A percentile compares a stretch with the other conserved stretches of the same genome.
These are phyloP conservation scores for Proisotoma minuta DNA, from an alignment of 2,888 invertebrate genomes.

Conservation along the genomic window DNA sequence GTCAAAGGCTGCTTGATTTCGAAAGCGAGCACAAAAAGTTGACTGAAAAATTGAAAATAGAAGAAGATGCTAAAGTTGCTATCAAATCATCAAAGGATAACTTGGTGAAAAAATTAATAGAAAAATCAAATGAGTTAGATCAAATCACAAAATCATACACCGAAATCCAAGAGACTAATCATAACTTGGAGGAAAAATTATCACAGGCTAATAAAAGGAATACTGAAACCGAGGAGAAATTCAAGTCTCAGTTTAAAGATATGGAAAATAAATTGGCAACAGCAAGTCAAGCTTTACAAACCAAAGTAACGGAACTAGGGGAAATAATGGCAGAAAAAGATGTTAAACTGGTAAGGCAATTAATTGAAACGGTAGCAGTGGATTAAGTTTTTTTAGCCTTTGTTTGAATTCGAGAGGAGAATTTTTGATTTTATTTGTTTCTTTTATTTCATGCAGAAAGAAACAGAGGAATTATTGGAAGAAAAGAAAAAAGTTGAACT, in stretches of 20 bases:
- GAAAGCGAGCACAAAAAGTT: too few relatives aligned
- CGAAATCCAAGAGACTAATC: constrained; percentile 1
- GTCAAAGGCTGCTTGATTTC: too few relatives aligned
- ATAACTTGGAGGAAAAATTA: constrained; percentile 8
- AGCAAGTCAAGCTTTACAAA: not conserved
- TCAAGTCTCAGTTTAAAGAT: constrained; percentile 5
- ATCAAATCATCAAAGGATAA: not conserved
- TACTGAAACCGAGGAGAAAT: constrained; percentile 12
- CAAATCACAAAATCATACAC: constrained; percentile 1
- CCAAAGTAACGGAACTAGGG: not conserved
- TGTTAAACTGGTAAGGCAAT: too few relatives aligned
- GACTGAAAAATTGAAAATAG: not conserved
- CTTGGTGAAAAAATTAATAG: not conserved
- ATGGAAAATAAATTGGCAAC: constrained; percentile 3
- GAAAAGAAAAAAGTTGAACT: not conserved
- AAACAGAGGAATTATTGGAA: not conserved
- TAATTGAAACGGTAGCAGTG: too few relatives aligned
- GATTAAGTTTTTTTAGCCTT: too few relatives aligned
- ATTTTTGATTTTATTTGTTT: constrained; percentile 13
- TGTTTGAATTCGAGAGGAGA: constrained; percentile 3
- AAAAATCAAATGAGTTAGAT: not conserved
- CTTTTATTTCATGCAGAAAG: too few relatives aligned
- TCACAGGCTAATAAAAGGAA: constrained; percentile 7
- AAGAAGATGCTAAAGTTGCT: not conserved
- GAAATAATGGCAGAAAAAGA: too few relatives aligned